These are phyloP conservation scores for Drosophila teissieri DNA, from an alignment of 1,140 invertebrate species.

Conservation along the genomic window DNA sequence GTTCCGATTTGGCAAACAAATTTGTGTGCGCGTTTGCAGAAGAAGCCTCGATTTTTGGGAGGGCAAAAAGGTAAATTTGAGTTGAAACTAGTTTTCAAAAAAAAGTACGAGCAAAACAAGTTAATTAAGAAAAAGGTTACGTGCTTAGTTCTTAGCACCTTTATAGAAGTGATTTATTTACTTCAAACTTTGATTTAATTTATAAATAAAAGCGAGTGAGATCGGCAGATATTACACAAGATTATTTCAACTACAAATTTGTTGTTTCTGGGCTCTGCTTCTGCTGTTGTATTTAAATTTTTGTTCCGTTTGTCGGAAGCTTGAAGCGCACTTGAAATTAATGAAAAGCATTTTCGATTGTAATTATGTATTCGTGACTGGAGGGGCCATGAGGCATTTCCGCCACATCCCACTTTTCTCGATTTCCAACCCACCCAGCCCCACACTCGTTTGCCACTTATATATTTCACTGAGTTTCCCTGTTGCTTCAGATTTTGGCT, in stretches of 20 bases:
- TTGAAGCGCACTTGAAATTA: conserved; percentile 75
- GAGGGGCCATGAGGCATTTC: conserved; percentile 48
- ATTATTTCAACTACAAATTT: conserved; percentile 55
- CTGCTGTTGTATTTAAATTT: conserved; percentile 13
- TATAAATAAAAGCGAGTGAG: no score
- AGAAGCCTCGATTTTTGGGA: background rate
- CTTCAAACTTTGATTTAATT: background rate
- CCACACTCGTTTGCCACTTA: conserved; percentile 1
- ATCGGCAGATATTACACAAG: conserved; percentile 64
- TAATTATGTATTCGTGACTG: conserved; percentile 80
- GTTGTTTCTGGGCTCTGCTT: conserved; percentile 3
- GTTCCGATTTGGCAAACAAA: conserved; percentile 5
- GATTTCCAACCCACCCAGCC: background rate
- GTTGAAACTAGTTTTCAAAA: background rate
- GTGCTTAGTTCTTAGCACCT: no score
- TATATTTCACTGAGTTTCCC: conserved; percentile 3
- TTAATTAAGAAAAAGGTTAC: no score
- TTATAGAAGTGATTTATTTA: background rate
- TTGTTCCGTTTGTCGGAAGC: conserved; percentile 21
- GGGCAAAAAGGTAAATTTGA: background rate
- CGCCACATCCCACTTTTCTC: background rate
- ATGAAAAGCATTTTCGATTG: conserved; percentile 82
- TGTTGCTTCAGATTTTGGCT: conserved; percentile 41
- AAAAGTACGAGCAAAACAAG: background rate
- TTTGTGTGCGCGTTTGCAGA: background rate